Evolutionary conservation across 2,113 vertebrate species (phyloP).

Genomic region (Oreochromis spilurus): DNA sequence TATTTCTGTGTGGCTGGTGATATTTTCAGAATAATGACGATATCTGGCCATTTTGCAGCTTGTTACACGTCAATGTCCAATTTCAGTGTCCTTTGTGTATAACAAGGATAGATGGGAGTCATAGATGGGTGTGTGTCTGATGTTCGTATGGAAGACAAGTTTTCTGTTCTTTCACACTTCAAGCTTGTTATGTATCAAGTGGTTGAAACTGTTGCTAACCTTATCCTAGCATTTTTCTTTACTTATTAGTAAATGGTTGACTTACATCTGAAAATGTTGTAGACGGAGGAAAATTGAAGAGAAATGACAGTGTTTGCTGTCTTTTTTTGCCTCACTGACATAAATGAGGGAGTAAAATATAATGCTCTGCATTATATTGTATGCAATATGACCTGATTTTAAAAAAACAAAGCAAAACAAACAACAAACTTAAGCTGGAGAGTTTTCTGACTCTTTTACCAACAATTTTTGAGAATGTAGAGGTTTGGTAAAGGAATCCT

Average conservation of each 20-base stretch:
- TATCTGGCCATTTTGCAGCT: neutral
- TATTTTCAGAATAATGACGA: neutral
- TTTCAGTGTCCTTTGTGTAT: neutral
- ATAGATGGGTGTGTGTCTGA: neutral
- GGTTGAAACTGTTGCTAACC: neutral
- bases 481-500: neutral
- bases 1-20: neutral
- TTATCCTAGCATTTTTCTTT: neutral
- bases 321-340: neutral
- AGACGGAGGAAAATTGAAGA: neutral
- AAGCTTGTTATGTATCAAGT: neutral
- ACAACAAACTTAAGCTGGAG: neutral
- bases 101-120: neutral
- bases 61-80: neutral
- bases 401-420: neutral
- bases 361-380: neutral
- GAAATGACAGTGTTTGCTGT: neutral
- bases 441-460: neutral
- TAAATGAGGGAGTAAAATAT: neutral
- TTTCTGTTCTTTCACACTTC: neutral
- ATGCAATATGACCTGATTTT: neutral
- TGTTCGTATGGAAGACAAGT: neutral
- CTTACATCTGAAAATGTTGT: neutral
- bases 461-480: neutral
- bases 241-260: neutral